Conservation (phyloP, 2,113 vertebrate species). For the Bothrops jararaca region DNA sequence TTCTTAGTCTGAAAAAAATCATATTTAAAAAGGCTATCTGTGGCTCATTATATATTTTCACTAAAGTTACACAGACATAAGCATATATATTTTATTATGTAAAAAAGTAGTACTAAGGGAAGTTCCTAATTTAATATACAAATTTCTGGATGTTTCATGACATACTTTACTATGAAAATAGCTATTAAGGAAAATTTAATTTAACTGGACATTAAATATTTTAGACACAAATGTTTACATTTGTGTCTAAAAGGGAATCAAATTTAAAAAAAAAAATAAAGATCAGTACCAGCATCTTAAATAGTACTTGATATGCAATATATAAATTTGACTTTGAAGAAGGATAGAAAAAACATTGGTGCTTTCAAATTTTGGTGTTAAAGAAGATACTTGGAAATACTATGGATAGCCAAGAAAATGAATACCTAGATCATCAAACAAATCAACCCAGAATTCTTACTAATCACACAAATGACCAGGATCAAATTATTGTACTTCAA, state of each 20-base stretch:
- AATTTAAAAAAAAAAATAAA: background rate
- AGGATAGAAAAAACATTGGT: background rate
- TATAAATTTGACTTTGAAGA: background rate
- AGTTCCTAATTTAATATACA: conserved; percentile 10
- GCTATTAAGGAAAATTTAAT: background rate
- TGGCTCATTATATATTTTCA: background rate
- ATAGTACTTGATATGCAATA: background rate
- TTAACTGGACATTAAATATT: background rate
- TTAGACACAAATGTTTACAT: background rate
- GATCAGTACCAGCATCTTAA: background rate
- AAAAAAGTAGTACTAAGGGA: background rate
- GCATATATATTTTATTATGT: conserved; percentile 14
- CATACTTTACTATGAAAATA: background rate
- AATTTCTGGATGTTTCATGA: background rate
- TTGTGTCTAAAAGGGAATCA: background rate
- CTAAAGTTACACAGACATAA: background rate
- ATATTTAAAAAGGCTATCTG: background rate
- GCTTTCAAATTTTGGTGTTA: background rate
- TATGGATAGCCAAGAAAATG: background rate
- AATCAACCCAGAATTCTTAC: background rate
- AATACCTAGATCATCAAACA: background rate
- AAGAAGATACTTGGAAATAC: background rate
- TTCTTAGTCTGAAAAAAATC: background rate
- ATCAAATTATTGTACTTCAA: background rate
- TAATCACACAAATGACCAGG: background rate